These are phyloP conservation scores for Hirudinaria manillensis DNA, from an alignment of 2,888 invertebrate species.

Conservation along the genomic window DNA sequence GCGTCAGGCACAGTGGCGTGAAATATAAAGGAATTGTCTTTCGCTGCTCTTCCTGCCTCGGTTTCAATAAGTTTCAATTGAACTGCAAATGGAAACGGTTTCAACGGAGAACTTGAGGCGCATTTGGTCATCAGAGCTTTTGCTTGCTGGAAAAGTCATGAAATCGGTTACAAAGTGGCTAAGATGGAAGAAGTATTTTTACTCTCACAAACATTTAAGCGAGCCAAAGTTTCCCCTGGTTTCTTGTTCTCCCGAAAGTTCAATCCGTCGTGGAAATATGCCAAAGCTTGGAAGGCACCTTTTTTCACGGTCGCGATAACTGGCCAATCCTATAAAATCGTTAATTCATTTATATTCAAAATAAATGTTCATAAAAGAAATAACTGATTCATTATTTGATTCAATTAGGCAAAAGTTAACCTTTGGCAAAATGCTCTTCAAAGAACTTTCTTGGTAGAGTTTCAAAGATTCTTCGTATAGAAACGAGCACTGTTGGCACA, in stretches of 20 bases:
- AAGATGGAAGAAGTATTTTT: not conserved
- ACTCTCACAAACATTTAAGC: slow-evolving; percentile 60
- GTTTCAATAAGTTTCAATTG: slow-evolving; percentile 26
- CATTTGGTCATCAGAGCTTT: slow-evolving; percentile 18
- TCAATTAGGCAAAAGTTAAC: no score
- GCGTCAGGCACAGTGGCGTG: slow-evolving; percentile 70
- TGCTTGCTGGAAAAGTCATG: slow-evolving; percentile 22
- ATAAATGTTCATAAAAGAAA: not conserved
- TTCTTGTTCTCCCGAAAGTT: slow-evolving; percentile 71
- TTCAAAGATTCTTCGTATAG: slow-evolving; percentile 84
- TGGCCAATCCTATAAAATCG: slow-evolving; percentile 54
- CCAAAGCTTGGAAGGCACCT: slow-evolving; percentile 70
- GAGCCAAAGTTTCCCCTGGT: slow-evolving; percentile 83
- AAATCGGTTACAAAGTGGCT: not conserved
- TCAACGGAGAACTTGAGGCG: not conserved
- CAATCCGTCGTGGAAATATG: slow-evolving; percentile 80
- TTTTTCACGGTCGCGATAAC: not conserved
- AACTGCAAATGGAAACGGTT: slow-evolving; percentile 22
- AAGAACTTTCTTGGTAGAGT: slow-evolving; percentile 74
- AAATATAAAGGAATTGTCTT: slow-evolving; percentile 96
- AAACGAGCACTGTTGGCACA: slow-evolving; percentile 86
- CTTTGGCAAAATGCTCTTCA: slow-evolving; percentile 80
- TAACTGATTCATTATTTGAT: not conserved
- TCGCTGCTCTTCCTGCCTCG: slow-evolving; percentile 66
- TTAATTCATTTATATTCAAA: not conserved